Conservation (phyloP, 2,797 vertebrate species). For the Gadopsis bispinosus region DNA sequence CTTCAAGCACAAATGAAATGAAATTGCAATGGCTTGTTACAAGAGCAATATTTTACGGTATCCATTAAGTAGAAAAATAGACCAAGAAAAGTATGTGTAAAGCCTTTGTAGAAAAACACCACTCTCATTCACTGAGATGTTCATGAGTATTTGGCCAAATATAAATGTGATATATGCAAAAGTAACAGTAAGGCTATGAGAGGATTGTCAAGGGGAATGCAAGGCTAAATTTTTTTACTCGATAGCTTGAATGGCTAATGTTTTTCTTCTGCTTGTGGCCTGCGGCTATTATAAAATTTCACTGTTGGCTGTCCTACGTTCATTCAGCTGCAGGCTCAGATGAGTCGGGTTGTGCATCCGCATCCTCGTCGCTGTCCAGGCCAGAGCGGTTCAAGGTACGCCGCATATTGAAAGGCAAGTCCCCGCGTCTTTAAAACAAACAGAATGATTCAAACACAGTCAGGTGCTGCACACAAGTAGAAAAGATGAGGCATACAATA, state of each 20-base stretch:
- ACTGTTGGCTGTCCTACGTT: constrained; percentile 24
- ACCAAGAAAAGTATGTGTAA: constrained; percentile 38
- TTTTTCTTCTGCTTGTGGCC: constrained; percentile 19
- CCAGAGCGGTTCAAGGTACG: constrained; percentile 68
- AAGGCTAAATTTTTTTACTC: constrained; percentile 31
- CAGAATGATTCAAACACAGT: background rate
- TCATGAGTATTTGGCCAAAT: constrained; percentile 61
- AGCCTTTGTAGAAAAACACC: constrained; percentile 50
- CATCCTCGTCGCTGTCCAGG: constrained; percentile 83
- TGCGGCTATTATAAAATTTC: background rate
- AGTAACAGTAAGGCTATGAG: constrained; percentile 50
- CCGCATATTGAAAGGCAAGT: constrained; percentile 72
- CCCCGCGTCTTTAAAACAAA: constrained; percentile 77
- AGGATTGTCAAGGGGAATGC: background rate
- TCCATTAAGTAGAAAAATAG: constrained; percentile 67
- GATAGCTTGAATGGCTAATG: constrained; percentile 6
- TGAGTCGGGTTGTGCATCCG: constrained; percentile 59
- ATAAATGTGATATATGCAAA: constrained; percentile 36
- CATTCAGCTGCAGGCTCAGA: constrained; percentile 76
- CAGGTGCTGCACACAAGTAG: background rate
- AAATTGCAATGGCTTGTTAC: constrained; percentile 23
- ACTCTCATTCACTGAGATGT: constrained; percentile 38
- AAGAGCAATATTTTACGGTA: constrained; percentile 27
- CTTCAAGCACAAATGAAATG: constrained; percentile 27
- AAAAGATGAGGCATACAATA: background rate